These are phyloP conservation scores for Grus americana DNA, from an alignment of 2,113 vertebrate genomes.

Conservation along the genomic window DNA sequence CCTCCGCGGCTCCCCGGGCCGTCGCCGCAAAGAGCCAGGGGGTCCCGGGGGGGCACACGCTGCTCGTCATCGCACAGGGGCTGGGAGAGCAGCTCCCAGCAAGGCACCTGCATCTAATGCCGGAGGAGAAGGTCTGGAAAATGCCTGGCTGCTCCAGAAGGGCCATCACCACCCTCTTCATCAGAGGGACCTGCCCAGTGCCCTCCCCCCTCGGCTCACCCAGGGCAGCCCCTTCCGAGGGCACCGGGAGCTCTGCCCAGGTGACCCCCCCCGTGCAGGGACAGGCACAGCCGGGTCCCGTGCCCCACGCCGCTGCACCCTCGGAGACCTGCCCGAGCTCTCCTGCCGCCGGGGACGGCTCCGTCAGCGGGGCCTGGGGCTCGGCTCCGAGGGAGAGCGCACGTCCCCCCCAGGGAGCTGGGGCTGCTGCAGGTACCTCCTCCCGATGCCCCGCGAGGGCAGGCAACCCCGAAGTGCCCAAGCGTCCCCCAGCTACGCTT, in stretches of 20 bases:
- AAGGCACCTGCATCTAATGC: too few species aligned
- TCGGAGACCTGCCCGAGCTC: background rate
- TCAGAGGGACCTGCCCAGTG: background rate
- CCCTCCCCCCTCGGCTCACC: background rate
- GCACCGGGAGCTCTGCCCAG: background rate
- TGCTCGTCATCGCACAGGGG: rapidly evolving
- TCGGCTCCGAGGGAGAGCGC: background rate
- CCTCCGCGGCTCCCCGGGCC: background rate
- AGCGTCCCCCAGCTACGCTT: background rate
- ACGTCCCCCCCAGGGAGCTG: background rate
- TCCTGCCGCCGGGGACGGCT: background rate
- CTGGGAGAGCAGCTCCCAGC: background rate
- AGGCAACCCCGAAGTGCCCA: background rate
- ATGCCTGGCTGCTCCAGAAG: background rate
- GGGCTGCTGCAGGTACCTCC: background rate
- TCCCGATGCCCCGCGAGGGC: too few species aligned
- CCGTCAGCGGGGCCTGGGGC: too few species aligned
- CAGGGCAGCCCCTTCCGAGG: background rate
- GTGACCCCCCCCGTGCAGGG: background rate
- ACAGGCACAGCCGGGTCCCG: background rate
- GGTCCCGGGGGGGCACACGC: background rate
- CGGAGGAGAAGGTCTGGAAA: background rate
- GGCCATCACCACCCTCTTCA: background rate
- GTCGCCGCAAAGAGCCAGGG: background rate
- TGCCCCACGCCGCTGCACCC: background rate